phyloP scores from a whole-genome alignment of 2,113 vertebrate genomes.

The Centropus unirufus region DNA sequence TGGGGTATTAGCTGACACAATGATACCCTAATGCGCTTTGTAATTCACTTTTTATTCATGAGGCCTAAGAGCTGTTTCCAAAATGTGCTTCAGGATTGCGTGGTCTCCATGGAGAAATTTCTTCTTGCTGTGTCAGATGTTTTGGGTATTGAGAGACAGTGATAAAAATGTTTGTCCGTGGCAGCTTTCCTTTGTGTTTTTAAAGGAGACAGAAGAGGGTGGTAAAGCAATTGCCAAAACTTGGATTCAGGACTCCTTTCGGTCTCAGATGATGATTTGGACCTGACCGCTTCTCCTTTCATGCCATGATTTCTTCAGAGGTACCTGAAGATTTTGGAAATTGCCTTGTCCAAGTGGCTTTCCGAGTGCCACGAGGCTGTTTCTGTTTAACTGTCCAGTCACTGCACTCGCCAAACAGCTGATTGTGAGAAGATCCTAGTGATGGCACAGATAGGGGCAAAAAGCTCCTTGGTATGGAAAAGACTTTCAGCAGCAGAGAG shows the following conservation, averaged over 20 bases:
- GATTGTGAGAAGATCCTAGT: background rate
- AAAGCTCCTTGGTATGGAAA: background rate
- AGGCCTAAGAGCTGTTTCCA: constrained; percentile 16
- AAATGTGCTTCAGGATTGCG: background rate
- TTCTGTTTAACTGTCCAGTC: background rate
- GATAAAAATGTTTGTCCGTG: background rate
- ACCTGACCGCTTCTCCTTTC: background rate
- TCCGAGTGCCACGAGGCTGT: background rate
- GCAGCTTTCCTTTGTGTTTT: background rate
- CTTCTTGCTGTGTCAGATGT: constrained; percentile 22
- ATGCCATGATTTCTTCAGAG: background rate
- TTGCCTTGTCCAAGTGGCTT: background rate
- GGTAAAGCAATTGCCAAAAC: background rate
- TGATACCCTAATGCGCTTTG: constrained; percentile 5
- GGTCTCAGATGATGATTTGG: background rate
- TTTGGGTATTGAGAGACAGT: background rate
- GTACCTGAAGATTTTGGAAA: background rate
- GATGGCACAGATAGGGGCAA: background rate
- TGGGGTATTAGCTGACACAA: constrained; percentile 33
- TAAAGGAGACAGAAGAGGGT: background rate
- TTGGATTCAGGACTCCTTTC: background rate
- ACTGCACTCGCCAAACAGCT: background rate
- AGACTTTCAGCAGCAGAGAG: background rate
- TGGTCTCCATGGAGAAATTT: background rate
- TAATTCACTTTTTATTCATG: constrained; percentile 34